Conservation (phyloP, 2,797 vertebrate species). For the Ctenopoma multispine region DNA sequence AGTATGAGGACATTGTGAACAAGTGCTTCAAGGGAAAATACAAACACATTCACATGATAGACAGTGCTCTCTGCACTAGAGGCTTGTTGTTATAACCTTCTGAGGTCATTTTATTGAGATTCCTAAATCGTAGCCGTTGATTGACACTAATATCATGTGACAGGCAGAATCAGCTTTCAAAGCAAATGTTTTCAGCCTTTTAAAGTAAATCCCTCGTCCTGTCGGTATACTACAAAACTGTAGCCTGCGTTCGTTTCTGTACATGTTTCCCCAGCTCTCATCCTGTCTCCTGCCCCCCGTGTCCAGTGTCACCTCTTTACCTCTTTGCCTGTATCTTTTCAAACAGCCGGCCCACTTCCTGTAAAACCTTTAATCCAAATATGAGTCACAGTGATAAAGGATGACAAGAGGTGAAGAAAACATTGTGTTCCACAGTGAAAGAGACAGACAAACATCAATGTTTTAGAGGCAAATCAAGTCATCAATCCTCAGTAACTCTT, state of each 20-base stretch:
- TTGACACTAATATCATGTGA: background rate
- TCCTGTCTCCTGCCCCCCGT: background rate
- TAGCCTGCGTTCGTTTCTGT: constrained; percentile 4
- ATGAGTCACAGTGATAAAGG: constrained; percentile 37
- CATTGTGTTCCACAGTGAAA: constrained; percentile 4
- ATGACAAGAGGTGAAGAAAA: constrained; percentile 32
- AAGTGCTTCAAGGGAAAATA: background rate
- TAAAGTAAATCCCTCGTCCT: background rate
- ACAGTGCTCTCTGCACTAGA: background rate
- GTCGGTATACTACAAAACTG: background rate
- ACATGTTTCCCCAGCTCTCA: background rate
- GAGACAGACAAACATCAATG: background rate
- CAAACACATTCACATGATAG: background rate
- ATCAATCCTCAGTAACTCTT: background rate
- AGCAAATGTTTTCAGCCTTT: background rate
- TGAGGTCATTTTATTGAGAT: constrained; percentile 7
- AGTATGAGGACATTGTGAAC: background rate
- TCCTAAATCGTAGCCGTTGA: background rate
- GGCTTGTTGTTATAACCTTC: constrained; percentile 3
- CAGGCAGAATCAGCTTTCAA: background rate
- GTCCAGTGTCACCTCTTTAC: background rate
- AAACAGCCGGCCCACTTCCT: constrained; percentile 21
- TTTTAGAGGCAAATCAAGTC: background rate
- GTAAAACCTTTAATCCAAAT: constrained; percentile 47
- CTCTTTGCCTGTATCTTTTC: constrained; percentile 27